Evolutionary conservation across 2,888 invertebrate genomes (phyloP), one percentile per base, ranked within the genome.

Genomic region (Brachypalpus laphriformis): DNA sequence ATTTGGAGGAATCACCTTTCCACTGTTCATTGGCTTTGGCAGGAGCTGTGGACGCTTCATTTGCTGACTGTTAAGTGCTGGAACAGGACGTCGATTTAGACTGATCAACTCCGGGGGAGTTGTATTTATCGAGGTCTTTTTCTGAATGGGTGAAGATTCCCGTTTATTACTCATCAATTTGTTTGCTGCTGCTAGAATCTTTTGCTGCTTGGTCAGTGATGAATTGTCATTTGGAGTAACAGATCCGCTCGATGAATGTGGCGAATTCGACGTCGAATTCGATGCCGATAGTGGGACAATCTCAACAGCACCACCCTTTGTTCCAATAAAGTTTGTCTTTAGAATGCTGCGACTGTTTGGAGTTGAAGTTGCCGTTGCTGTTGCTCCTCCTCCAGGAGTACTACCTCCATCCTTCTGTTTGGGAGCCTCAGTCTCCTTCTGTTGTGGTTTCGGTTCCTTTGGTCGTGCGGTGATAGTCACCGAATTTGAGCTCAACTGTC

Each of bases 61-160:
- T 91, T 0, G 93, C 92, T 85, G 93, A 7, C 42, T 40, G 7
- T 40, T 77, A n/a, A 25, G 45, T 9, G 63, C 57, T 28, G 18
- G 59, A 20, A 28, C 87, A 25, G 59, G 65, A 0, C 93, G 93
- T 0, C 94, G 93, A 75, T 94, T 94, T 0, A 94, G 93, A 0
- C 94, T 94, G 28, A 94, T 94, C 16, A 94, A 87, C 86, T 94
- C 94, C 0, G 94, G 94, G 0, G 94, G 94, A 18, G 94, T 88
- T 47, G 89, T 90, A 0, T 90, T 88, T 31, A 90, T 54, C n/a
- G 87, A 82, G 18, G 80, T 34, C 40, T 71, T 85, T 72, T 72
- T 81, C 3, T 86, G 81, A 70, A 56, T 72, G 3, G 71, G 75
- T 2, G 88, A 82, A 9, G 87, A 87, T 49, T 89, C 90, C 18